A percentile compares a stretch with the other conserved stretches of the same genome.
phyloP scores from a whole-genome alignment of 1,140 invertebrate genomes.

The Theocolax elegans region DNA sequence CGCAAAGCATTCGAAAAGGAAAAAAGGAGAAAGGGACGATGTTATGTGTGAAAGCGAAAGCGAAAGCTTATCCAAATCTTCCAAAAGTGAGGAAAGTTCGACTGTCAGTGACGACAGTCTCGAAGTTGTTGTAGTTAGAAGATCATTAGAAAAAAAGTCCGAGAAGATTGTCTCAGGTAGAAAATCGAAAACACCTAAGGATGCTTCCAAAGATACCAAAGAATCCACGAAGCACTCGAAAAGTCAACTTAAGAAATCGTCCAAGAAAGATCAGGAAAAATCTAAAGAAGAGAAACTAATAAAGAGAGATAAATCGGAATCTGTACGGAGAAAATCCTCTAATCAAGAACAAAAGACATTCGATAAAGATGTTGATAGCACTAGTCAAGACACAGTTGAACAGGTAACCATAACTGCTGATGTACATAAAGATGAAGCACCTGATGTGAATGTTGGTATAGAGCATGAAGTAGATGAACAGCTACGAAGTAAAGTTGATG shows the following conservation, averaged over 20 bases:
- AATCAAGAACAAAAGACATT: slow-evolving; percentile 29
- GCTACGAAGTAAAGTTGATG: slow-evolving; percentile 48
- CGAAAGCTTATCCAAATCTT: slow-evolving; percentile 18
- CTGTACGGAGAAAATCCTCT: slow-evolving; percentile 22
- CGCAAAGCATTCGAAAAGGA: slow-evolving; percentile 40
- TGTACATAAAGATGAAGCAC: slow-evolving; percentile 59
- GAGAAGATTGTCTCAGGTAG: slow-evolving; percentile 58
- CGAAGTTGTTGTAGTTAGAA: slow-evolving; percentile 60
- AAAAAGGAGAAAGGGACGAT: slow-evolving; percentile 28
- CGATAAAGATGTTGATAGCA: slow-evolving; percentile 56
- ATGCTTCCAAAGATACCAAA: slow-evolving; percentile 51
- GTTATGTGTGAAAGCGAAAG: background rate
- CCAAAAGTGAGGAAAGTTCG: slow-evolving; percentile 23
- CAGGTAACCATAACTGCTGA: slow-evolving; percentile 59
- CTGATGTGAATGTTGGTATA: slow-evolving; percentile 41
- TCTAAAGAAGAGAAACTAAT: background rate
- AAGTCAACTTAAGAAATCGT: slow-evolving; percentile 44
- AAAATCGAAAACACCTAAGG: slow-evolving; percentile 54
- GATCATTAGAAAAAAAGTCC: slow-evolving; percentile 58
- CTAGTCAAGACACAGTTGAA: slow-evolving; percentile 61
- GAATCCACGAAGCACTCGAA: slow-evolving; percentile 33
- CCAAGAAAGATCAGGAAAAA: slow-evolving; percentile 12
- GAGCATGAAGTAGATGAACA: slow-evolving; percentile 34
- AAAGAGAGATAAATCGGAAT: background rate
- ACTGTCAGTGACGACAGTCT: slow-evolving; percentile 63